Base-by-base conservation (phyloP, 2,797 vertebrate species). In the Alosa sapidissima region DNA sequence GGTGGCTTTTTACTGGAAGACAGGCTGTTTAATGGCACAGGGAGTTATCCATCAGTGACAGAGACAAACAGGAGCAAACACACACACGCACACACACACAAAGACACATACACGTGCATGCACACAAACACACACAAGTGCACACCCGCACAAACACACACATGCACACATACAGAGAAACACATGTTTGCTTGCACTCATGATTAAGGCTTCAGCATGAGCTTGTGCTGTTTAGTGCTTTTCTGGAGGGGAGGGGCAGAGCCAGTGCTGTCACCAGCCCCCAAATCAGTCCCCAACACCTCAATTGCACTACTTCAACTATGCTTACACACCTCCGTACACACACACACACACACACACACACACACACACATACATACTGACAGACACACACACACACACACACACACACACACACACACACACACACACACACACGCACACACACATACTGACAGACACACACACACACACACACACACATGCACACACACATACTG, bases 11-110 rank as follows among this genome's bases (percentile, higher is more conserved):
- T 91, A 90, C 85, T 85, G 93, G 91, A 93, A 93, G 94, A 92
- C 89, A 84, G 85, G 88, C 88, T 55, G 88, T 89, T 91, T 92
- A 91, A 94, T 91, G 92, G 94, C 91, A 93, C 92, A 81, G 81
- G 89, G 85, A 91, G 87, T 88, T 91, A 92, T 93, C 92, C 90
- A 91, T 94, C 93, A 92, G 85, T 48, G 83, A 88, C 0, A 87
- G 90, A 88, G 92, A 41, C 41, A 41, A 41, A 41, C 4, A 41
- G 41, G 41, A 41, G 4, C 92, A 93, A 82, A 86, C 19, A 58
- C 13, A 1, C 2, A 58, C 55, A 58, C 54, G 14, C 5, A 41
- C 52, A 58, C 55, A 58, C 55, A 58, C 55, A 58, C 55, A 58
- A 1, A 58, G 1, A 58, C 55, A 58, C 13, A 58, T 5, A 58